phyloP scores from a whole-genome alignment of 1,140 invertebrate genomes.

The Caenorhabditis elegans region WBcel235 BX284605.5:14445001-14445500 shows the following conservation, averaged over 20 bases:
- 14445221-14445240: slow-evolving; percentile 17
- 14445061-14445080: slow-evolving; percentile 1
- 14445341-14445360: not conserved
- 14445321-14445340: not conserved
- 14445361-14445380: not conserved
- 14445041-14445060: not conserved
- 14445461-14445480: not conserved
- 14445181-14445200: slow-evolving; percentile 35
- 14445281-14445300: not conserved
- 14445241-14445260: not conserved
- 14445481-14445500: slow-evolving; percentile 20
- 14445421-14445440: not conserved
- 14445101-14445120: slow-evolving; percentile 21
- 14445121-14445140: slow-evolving; percentile 30
- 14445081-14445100: slow-evolving; percentile 33
- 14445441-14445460: not conserved
- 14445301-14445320: slow-evolving; percentile 2
- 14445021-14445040: not conserved
- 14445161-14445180: slow-evolving; percentile 31
- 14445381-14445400: not conserved
- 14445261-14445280: not conserved
- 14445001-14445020: not conserved
- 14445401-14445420: slow-evolving; percentile 9
- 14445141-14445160: slow-evolving; percentile 21
- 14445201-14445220: not conserved